Evolutionary conservation across 1,140 invertebrate genomes (phyloP).

Genomic region (Trachymyrmex cornetzi): DNA sequence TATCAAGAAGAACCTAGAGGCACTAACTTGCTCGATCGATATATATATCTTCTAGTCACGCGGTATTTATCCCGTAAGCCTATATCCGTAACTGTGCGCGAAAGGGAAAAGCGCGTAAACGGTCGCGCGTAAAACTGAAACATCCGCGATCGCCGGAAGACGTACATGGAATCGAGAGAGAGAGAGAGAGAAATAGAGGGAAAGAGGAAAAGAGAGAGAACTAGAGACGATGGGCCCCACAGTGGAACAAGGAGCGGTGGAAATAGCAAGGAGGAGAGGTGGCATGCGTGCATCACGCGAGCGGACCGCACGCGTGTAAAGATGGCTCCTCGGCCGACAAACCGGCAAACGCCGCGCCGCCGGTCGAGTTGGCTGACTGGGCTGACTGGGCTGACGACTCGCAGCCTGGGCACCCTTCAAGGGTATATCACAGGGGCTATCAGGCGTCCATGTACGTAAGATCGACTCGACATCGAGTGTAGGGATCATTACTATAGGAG

Average conservation of each 20-base stretch:
- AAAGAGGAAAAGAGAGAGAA: constrained; percentile 5
- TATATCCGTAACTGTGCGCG: constrained; percentile 17
- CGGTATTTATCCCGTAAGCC: constrained; percentile 66
- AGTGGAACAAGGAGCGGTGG: constrained; percentile 33
- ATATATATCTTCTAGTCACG: constrained; percentile 41
- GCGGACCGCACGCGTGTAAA: constrained; percentile 83
- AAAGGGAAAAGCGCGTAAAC: constrained; percentile 61
- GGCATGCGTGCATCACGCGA: constrained; percentile 83
- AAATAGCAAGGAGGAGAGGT: constrained; percentile 60
- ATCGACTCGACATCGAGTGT: constrained; percentile 79
- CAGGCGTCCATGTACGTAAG: constrained; percentile 75
- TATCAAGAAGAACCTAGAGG: constrained; percentile 34
- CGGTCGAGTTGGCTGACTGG: constrained; percentile 60
- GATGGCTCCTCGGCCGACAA: constrained; percentile 78
- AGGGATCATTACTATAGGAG: constrained; percentile 77
- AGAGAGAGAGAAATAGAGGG: not conserved
- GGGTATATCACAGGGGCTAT: constrained; percentile 72
- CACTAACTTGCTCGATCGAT: constrained; percentile 41
- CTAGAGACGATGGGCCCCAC: not conserved
- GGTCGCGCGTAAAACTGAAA: constrained; percentile 35
- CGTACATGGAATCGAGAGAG: constrained; percentile 6
- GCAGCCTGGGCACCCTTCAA: constrained; percentile 71
- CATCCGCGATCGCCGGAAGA: constrained; percentile 28
- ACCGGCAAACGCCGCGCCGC: constrained; percentile 60
- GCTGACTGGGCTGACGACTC: constrained; percentile 70